Evolutionary conservation across 1,140 invertebrate genomes (phyloP).

Genomic region (Neodiprion pinetum): DNA sequence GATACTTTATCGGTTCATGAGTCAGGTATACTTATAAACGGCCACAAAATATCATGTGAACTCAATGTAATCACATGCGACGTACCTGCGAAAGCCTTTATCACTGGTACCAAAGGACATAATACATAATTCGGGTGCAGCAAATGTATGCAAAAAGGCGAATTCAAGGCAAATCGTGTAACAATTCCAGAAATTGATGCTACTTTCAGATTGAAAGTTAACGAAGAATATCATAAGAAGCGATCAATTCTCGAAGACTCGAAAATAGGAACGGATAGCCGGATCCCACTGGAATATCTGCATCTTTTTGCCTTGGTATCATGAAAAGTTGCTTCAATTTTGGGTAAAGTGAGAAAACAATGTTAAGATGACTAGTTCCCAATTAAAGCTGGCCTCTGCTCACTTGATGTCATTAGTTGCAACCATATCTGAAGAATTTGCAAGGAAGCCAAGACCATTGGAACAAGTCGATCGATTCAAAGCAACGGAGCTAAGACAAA

Average conservation of each 20-base stretch:
- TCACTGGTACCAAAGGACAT: conserved; percentile 46
- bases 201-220: conserved; percentile 38
- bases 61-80: not conserved
- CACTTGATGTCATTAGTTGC: not conserved
- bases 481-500: conserved; percentile 53
- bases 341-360: conserved; percentile 39
- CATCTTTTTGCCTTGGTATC: conserved; percentile 46
- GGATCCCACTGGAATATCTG: conserved; percentile 44
- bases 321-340: conserved; percentile 37
- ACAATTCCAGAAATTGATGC: conserved; percentile 23
- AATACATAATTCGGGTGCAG: conserved; percentile 47
- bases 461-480: conserved; percentile 49
- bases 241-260: conserved; percentile 22
- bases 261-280: conserved; percentile 31
- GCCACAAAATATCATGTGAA: not conserved
- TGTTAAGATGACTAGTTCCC: conserved; percentile 10
- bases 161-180: conserved; percentile 29
- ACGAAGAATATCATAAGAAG: not conserved
- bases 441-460: conserved; percentile 19
- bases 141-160: conserved; percentile 42
- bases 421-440: conserved; percentile 45
- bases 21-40: not conserved
- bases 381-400: conserved; percentile 9
- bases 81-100: conserved; percentile 47
- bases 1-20: conserved; percentile 13